Base-by-base conservation (phyloP, 2,113 vertebrate genomes). In the Crypturellus undulatus region DNA sequence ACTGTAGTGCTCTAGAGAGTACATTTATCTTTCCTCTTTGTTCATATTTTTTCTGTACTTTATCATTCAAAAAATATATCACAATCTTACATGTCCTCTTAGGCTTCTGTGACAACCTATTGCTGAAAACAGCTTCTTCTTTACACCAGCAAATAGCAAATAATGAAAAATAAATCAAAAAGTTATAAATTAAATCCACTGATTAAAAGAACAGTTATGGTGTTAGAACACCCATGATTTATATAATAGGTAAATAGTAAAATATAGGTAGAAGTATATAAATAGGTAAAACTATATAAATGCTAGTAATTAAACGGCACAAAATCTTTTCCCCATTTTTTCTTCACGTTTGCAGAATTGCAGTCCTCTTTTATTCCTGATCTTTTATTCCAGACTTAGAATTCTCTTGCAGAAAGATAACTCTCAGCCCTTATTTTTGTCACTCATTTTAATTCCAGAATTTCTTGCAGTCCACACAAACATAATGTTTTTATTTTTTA, bases 361-460 rank as follows among this genome's bases (percentile, higher is more conserved):
- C 28, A 75, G 3, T 78, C 52, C 32, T 89, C 16, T 3, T 3
- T 58, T 58, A 79, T 90, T 89, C 34, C 78, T 69, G 16, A 9
- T 77, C 5, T 18, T 22, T 32, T n/a, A 69, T 40, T 76, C 18
- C 73, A 84, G 38, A 18, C n/a, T 89, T 30, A 40, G 77, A 90
- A 84, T 62, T 62, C 32, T 87, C 34, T 79, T 92, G 69, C 43
- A 92, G 78, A 84, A 94, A 75, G 38, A 86, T 71, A 90, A 79
- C 65, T 67, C 32, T 84, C 52, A 93, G 17, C 21, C 30, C 40
- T 90, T 12, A 34, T 63, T 93, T 88, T 94, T 93, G 91, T 92
- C 94, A 92, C 62, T 96, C 93, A 94, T 95, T 91, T 96, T 94
- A 97, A 96, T 96, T 85, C 87, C 79, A 91, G 67, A 86, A 52